Conservation (phyloP, 1,140 invertebrate genomes). For the Monochamus saltuarius region DNA sequence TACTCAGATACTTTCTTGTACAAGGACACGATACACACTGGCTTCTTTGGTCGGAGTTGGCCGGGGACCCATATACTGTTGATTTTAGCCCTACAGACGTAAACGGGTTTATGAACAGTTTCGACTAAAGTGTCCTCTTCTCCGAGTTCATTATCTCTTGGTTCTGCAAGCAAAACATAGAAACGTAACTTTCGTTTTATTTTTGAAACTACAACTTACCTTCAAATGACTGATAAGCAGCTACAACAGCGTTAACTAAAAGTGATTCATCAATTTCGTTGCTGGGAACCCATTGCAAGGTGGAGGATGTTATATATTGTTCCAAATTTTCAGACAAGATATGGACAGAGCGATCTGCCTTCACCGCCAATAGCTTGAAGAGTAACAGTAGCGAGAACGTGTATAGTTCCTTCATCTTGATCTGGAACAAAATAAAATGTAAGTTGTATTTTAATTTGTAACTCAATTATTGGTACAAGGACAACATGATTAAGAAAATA, state of each 20-base stretch:
- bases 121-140: conserved; percentile 18
- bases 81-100: conserved; percentile 70
- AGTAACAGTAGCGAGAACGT: conserved; percentile 19
- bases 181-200: not conserved
- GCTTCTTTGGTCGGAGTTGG: conserved; percentile 57
- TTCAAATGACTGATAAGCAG: conserved; percentile 43
- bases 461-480: too few relatives aligned
- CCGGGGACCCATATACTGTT: conserved; percentile 72
- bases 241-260: conserved; percentile 49
- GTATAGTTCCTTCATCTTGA: conserved; percentile 16
- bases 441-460: too few relatives aligned
- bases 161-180: conserved; percentile 29
- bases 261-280: conserved; percentile 33
- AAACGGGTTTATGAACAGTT: conserved; percentile 53
- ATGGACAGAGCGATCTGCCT: conserved; percentile 43
- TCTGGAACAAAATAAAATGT: conserved; percentile 27
- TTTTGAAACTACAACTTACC: conserved; percentile 27
- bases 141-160: conserved; percentile 21
- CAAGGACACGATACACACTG: conserved; percentile 65
- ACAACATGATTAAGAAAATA: too few relatives aligned
- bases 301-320: conserved; percentile 52
- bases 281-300: conserved; percentile 49
- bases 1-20: conserved; percentile 61
- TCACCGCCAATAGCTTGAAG: conserved; percentile 3
- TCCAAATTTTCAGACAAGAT: conserved; percentile 48